A percentile compares a stretch with the other conserved stretches of the same genome.
phyloP scores from a whole-genome alignment of 1,140 invertebrate species.

The Andrena cerasifolii region DNA sequence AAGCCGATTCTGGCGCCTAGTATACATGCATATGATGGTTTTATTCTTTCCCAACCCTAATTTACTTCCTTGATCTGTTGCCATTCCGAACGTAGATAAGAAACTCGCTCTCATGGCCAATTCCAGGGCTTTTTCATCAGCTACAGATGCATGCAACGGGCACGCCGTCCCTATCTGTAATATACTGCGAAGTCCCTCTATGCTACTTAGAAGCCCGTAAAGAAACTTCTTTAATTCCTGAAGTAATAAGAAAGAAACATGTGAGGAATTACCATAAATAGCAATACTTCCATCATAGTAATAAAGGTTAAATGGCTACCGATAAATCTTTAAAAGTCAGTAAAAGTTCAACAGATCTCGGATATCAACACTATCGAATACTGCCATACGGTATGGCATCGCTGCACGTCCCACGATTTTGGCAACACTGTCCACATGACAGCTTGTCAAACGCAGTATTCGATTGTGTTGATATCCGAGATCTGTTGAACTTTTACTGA shows the following conservation, averaged over 20 bases:
- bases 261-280: background rate
- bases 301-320: background rate
- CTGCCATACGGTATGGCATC: too few species aligned
- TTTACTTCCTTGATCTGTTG: slow-evolving; percentile 95
- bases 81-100: slow-evolving; percentile 93
- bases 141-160: slow-evolving; percentile 89
- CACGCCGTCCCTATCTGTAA: slow-evolving; percentile 96
- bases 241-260: slow-evolving; percentile 42
- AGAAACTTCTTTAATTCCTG: slow-evolving; percentile 81
- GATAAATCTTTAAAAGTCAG: background rate
- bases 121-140: slow-evolving; percentile 89
- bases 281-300: background rate
- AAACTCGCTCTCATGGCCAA: slow-evolving; percentile 90
- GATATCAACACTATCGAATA: background rate
- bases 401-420: too few species aligned
- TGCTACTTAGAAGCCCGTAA: slow-evolving; percentile 82
- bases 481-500: background rate
- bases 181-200: slow-evolving; percentile 92
- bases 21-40: slow-evolving; percentile 93
- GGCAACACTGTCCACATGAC: too few species aligned
- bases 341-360: background rate
- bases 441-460: slow-evolving; percentile 24
- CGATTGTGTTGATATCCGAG: background rate
- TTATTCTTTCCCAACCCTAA: slow-evolving; percentile 93
- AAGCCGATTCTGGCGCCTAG: slow-evolving; percentile 94